These are phyloP conservation scores for Chaenogobius annularis DNA, from an alignment of 2,113 vertebrate genomes.

Conservation along the genomic window DNA sequence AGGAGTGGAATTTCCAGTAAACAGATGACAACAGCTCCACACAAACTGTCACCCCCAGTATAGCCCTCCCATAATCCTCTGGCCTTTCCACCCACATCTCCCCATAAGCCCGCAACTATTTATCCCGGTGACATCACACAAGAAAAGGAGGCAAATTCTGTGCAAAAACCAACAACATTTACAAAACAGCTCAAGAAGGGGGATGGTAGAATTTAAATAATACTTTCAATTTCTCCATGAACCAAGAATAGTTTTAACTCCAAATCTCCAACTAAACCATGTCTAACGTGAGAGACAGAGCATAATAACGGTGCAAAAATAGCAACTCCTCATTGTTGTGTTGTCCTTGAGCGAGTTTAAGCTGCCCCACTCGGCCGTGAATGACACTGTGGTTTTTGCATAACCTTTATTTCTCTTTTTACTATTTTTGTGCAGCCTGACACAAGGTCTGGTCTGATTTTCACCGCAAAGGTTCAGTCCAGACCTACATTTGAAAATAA, in stretches of 20 bases:
- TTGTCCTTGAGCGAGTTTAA: slow-evolving; percentile 6
- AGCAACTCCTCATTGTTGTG: background rate
- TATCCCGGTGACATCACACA: slow-evolving; percentile 41
- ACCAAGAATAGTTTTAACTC: background rate
- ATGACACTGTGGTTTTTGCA: background rate
- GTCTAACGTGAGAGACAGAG: background rate
- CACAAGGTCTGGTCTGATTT: background rate
- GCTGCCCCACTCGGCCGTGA: background rate
- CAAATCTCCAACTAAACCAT: background rate
- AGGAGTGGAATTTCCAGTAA: slow-evolving; percentile 9
- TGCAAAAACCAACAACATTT: slow-evolving; percentile 8
- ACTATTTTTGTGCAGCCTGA: background rate
- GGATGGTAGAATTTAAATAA: background rate
- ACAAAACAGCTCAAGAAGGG: background rate
- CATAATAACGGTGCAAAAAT: slow-evolving; percentile 4
- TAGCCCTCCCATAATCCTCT: slow-evolving; percentile 52
- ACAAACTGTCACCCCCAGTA: slow-evolving; percentile 28
- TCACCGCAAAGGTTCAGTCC: slow-evolving; percentile 4
- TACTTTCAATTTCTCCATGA: background rate
- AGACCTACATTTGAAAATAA: slow-evolving; percentile 3
- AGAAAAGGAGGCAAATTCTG: slow-evolving; percentile 1
- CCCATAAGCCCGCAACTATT: slow-evolving; percentile 56
- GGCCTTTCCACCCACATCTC: slow-evolving; percentile 38
- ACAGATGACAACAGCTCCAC: background rate
- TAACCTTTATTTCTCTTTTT: background rate